Evolutionary conservation across 2,113 vertebrate species (phyloP).

Genomic region (Willisornis vidua): DNA sequence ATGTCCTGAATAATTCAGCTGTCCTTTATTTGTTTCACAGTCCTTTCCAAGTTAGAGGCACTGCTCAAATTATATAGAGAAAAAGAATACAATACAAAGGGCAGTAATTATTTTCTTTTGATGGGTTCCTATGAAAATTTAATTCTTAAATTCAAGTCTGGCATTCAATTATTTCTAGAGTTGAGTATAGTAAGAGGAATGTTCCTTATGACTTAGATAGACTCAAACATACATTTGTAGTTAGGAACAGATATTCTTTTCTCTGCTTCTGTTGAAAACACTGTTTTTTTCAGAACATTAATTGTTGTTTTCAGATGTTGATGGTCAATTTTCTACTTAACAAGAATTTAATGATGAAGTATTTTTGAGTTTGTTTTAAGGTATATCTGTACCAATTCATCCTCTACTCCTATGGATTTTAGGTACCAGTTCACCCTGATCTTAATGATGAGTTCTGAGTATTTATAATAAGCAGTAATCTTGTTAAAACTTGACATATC

Average conservation of each 20-base stretch:
- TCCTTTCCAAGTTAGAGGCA: neutral
- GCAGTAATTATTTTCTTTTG: constrained; percentile 26
- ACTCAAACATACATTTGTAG: neutral
- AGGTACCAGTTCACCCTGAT: neutral
- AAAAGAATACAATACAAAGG: neutral
- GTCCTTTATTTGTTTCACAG: neutral
- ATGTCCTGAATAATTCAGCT: constrained; percentile 22
- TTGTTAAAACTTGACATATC: neutral
- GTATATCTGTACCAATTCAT: neutral
- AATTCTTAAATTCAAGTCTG: constrained; percentile 11
- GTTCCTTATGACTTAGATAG: neutral
- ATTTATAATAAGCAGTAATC: neutral
- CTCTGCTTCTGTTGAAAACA: neutral
- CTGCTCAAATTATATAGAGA: neutral
- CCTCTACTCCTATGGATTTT: neutral
- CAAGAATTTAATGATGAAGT: neutral
- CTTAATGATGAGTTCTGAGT: neutral
- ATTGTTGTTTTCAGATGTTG: neutral
- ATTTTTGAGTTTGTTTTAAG: neutral
- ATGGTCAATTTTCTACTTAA: neutral
- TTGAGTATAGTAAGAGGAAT: neutral
- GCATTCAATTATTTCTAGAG: constrained; percentile 10
- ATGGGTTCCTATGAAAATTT: constrained; percentile 18
- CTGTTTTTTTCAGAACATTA: neutral
- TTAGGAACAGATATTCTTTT: neutral